Evolutionary conservation across 2,888 invertebrate genomes (phyloP).

Genomic region (Horisme vitalbata): DNA sequence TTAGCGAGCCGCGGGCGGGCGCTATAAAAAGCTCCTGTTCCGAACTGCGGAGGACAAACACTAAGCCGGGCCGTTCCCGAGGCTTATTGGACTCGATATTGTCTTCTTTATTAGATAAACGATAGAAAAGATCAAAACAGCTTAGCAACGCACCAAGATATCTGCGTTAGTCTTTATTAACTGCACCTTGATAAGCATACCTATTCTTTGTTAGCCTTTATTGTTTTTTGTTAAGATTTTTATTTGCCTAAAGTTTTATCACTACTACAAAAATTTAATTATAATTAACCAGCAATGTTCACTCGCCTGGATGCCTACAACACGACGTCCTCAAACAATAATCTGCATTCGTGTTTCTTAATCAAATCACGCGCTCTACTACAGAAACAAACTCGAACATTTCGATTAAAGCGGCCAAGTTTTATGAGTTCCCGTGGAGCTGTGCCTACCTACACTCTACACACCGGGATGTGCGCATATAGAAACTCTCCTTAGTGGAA

Average conservation of each 20-base stretch:
- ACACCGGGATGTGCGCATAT: slow-evolving; percentile 60
- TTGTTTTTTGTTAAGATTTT: too few relatives aligned
- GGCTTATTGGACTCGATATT: slow-evolving; percentile 51
- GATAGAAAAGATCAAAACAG: slow-evolving; percentile 17
- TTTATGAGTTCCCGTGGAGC: slow-evolving; percentile 55
- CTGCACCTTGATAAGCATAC: neutral
- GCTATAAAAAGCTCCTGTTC: slow-evolving; percentile 67
- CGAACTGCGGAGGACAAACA: slow-evolving; percentile 49
- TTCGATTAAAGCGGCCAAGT: slow-evolving; percentile 63
- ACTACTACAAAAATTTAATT: too few relatives aligned
- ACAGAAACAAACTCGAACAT: slow-evolving; percentile 33
- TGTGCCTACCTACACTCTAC: too few relatives aligned
- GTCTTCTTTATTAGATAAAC: slow-evolving; percentile 40
- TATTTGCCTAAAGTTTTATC: too few relatives aligned
- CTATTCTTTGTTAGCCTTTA: too few relatives aligned
- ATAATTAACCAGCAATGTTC: too few relatives aligned
- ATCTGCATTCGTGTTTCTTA: slow-evolving; percentile 24
- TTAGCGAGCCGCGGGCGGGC: slow-evolving; percentile 64
- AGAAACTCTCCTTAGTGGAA: slow-evolving; percentile 68
- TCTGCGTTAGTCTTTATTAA: neutral
- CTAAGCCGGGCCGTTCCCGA: slow-evolving; percentile 53
- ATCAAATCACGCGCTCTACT: slow-evolving; percentile 33
- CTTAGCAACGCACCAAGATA: slow-evolving; percentile 5
- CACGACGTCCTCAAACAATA: neutral
- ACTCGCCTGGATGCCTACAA: neutral